Evolutionary conservation across 2,888 invertebrate species (phyloP).

Genomic region (Scelioninae gen. 1): DNA sequence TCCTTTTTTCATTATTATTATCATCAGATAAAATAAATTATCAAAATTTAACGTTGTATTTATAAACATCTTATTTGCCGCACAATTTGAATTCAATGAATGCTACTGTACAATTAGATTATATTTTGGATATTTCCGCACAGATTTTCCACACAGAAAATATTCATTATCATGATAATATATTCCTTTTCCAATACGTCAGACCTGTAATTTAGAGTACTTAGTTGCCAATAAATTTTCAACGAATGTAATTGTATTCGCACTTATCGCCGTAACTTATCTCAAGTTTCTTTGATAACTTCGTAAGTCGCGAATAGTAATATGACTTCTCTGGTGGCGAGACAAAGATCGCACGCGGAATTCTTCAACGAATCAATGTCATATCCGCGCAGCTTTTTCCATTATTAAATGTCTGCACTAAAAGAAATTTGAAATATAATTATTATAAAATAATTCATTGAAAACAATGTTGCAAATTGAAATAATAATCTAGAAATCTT

Average conservation of each 20-base stretch:
- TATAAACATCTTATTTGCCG: too few relatives aligned
- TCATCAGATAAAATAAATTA: too few relatives aligned
- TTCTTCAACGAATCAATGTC: not conserved
- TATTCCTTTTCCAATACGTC: not conserved
- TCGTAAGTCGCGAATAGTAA: not conserved
- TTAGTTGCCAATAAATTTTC: constrained; percentile 9
- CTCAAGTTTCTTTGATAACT: not conserved
- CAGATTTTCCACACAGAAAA: too few relatives aligned
- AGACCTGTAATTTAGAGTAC: not conserved
- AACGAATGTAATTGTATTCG: not conserved
- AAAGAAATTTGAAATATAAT: too few relatives aligned
- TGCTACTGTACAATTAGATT: too few relatives aligned
- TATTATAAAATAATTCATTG: too few relatives aligned
- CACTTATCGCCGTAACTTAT: not conserved
- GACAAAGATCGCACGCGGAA: not conserved
- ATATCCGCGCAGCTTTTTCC: not conserved
- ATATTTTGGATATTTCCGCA: too few relatives aligned
- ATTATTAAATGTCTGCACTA: not conserved
- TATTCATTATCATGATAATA: not conserved
- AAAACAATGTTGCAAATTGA: too few relatives aligned
- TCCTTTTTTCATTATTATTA: too few relatives aligned
- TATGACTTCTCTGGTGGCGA: not conserved
- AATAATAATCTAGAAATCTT: too few relatives aligned
- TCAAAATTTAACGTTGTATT: too few relatives aligned
- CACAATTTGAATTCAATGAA: too few relatives aligned